Base-by-base conservation (phyloP, 2,888 invertebrate genomes). In the Trichopria drosophilae region DNA sequence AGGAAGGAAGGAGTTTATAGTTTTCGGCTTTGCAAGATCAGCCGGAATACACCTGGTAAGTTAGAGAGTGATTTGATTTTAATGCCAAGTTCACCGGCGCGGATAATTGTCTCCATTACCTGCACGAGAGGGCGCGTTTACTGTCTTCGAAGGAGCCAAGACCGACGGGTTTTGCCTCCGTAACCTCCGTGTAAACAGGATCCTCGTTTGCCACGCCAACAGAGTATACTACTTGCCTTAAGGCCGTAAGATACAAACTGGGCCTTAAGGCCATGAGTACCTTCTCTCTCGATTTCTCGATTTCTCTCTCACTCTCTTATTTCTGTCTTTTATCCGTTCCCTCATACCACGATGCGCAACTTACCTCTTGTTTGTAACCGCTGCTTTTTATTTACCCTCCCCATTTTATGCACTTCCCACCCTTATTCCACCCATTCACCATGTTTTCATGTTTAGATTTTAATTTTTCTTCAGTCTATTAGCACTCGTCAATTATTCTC, bases 121-220 rank as follows among this genome's bases (percentile, higher is more conserved):
- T 66, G 67, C 67, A 67, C 69, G 68, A 68, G 64, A 67, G 62
- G 62, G 62, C 60, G 66, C 73, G 70, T 73, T 73, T 73, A 73
- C 72, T 72, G 73, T 73, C 67, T 65, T 65, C 65, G 45, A 40
- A 61, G 58, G 56, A 56, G 58, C 56, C 52, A 53, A 53, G 53
- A 47, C 60, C 63, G 54, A 60, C 62, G 56, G 63, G 63, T 67
- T 64, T 64, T 62, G 59, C 57, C 60, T 51, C 31, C 48, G 61
- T 60, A 64, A 65, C 55, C 62, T 53, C 56, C 71, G 71, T 73
- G 73, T 72, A 72, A 73, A 72, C 73, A 73, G 72, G 73, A 72
- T 72, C 72, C 72, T 67, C 68, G 72, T 73, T 73, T 68, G 72
- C 71, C 67, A 72, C 72, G 73, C 72, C 68, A n/a, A n/a, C n/a